Evolutionary conservation across 2,888 invertebrate species (phyloP).

Genomic region (Lochmaea crataegi): DNA sequence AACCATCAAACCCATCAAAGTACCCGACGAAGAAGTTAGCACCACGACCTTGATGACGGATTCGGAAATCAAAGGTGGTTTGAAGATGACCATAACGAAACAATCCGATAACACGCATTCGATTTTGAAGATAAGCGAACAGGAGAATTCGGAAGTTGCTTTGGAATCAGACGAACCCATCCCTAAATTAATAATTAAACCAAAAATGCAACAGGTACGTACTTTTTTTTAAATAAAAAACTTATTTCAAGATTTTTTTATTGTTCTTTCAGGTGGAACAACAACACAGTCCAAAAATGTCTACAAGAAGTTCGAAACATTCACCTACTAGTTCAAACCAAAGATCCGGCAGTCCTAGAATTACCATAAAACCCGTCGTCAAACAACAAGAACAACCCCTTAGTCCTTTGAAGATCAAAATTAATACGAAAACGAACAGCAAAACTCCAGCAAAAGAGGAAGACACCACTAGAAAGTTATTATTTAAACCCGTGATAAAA

Average conservation of each 20-base stretch:
- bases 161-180: conserved; percentile 51
- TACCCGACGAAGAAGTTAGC: conserved; percentile 54
- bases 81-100: conserved; percentile 64
- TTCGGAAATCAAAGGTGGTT: conserved; percentile 53
- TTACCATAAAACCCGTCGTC: conserved; percentile 63
- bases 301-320: conserved; percentile 59
- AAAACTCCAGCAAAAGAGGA: conserved; percentile 47
- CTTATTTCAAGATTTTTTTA: neutral
- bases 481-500: conserved; percentile 66
- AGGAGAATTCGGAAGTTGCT: conserved; percentile 49
- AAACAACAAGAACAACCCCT: conserved; percentile 52
- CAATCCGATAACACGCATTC: conserved; percentile 62
- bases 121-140: conserved; percentile 62
- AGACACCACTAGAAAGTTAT: conserved; percentile 61
- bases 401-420: conserved; percentile 64
- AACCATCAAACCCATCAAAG: conserved; percentile 63
- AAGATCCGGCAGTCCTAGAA: conserved; percentile 61
- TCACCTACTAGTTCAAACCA: conserved; percentile 55
- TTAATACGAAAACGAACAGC: conserved; percentile 55
- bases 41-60: conserved; percentile 45
- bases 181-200: conserved; percentile 59
- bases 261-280: conserved; percentile 43
- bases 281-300: conserved; percentile 64
- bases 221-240: neutral
- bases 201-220: conserved; percentile 49